Evolutionary conservation across 2,888 invertebrate genomes (phyloP), one percentile per base, ranked within the genome.

Genomic region (Eupelmus urozonus): DNA sequence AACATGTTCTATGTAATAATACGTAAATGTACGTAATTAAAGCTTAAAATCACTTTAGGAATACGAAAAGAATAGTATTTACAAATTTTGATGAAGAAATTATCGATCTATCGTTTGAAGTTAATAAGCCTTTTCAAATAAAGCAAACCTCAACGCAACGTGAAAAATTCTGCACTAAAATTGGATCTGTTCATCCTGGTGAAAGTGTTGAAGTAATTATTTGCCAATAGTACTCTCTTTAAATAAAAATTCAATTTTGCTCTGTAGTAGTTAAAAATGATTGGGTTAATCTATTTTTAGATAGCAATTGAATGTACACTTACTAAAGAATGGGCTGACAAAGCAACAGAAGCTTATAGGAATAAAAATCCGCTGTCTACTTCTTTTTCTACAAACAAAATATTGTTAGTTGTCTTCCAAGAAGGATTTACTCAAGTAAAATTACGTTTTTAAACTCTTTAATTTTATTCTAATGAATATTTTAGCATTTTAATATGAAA

Each of bases 121-220:
- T 80, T 1, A 71, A 62, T 5, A 40, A 81, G n/a, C 85, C 86
- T 23, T 86, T 87, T 80, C 9, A 23, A n/a, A 59, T 81, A n/a
- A 81, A 70, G 60, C 65, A 40, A 66, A 80, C 69, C 40, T 63
- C 60, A 13, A 82, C 78, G 51, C 60, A 55, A 45, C 63, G 25
- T 49, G 34, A 25, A 23, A 57, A 62, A n/a, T 73, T 76, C 25
- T 29, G 16, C 9, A 25, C 9, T 2, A 34, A 55, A 11, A 23
- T 11, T 11, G 76, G 20, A 23, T n/a, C 3, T 7, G 34, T 80
- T 2, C 53, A 63, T 40, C 73, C 80, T 0, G 45, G 49, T 18
- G 72, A 78, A 16, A 73, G 34, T 23, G 23, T 76, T 2, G 57
- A 80, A 45, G 80, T 78, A 59, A 57, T 3, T 60, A 18, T n/a